Conservation (phyloP, 2,113 vertebrate genomes). For the Regulus satrapa region DNA sequence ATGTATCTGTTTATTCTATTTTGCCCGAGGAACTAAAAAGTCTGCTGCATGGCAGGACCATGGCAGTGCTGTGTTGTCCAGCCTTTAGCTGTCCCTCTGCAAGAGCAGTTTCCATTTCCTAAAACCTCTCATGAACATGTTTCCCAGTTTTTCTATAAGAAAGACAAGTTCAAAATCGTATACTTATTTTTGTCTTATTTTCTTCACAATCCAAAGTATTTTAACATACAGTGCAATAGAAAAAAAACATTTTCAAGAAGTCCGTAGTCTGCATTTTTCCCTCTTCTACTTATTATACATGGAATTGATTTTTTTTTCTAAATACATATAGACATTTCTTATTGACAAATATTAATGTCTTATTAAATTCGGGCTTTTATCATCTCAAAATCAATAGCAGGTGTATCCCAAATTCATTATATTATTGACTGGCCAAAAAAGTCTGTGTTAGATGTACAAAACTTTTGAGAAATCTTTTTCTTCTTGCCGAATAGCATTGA, state of each 20-base stretch:
- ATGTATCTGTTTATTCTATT: not conserved
- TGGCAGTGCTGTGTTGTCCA: not conserved
- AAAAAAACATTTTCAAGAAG: not conserved
- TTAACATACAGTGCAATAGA: not conserved
- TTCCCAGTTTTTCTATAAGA: not conserved
- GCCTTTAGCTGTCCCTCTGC: not conserved
- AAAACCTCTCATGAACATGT: not conserved
- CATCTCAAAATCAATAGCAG: not conserved
- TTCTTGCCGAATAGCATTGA: not conserved
- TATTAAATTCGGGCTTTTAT: not conserved
- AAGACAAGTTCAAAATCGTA: not conserved
- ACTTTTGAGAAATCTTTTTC: not conserved
- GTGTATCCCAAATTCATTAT: not conserved
- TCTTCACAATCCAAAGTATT: not conserved
- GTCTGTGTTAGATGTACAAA: not conserved
- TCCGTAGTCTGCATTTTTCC: not conserved
- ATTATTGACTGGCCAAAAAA: not conserved
- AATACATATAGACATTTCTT: not conserved
- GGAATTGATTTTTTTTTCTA: not conserved
- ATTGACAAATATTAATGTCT: not conserved
- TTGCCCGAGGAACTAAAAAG: not conserved
- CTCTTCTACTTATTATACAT: not conserved
- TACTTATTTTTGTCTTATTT: accelerated
- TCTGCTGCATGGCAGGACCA: accelerated
- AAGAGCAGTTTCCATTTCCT: not conserved